Evolutionary conservation across 2,113 vertebrate genomes (phyloP).

Genomic region (Callipepla californica): DNA sequence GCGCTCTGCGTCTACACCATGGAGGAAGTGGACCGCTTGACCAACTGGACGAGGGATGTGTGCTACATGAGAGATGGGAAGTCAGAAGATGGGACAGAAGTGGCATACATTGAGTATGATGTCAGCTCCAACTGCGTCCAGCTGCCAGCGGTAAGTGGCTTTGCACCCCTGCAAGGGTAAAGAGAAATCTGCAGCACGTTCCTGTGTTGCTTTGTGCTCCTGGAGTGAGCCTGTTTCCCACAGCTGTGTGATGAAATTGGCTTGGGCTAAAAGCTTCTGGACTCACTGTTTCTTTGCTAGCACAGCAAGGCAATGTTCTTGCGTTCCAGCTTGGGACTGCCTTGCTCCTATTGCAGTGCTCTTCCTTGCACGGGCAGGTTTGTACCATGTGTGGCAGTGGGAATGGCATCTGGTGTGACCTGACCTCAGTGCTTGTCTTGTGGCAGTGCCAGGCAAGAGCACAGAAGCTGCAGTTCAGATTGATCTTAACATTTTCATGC

Average conservation of each 20-base stretch:
- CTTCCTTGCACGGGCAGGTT: neutral
- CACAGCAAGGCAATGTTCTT: accelerated
- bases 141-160: slow-evolving; percentile 88
- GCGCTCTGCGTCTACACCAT: slow-evolving; percentile 92
- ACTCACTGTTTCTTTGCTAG: neutral
- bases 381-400: neutral
- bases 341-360: neutral
- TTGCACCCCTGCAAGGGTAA: neutral
- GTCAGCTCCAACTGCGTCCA: slow-evolving; percentile 95
- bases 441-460: neutral
- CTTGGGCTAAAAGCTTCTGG: neutral
- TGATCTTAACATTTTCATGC: neutral
- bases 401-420: neutral
- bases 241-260: neutral
- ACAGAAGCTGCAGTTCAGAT: neutral
- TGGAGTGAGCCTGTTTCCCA: neutral
- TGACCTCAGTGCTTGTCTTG: neutral
- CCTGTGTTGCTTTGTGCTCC: neutral
- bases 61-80: slow-evolving; percentile 93
- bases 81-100: slow-evolving; percentile 82
- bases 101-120: slow-evolving; percentile 95
- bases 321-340: neutral
- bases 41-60: slow-evolving; percentile 89
- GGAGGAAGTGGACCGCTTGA: slow-evolving; percentile 87
- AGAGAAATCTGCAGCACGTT: accelerated